Base-by-base conservation (phyloP, 1,140 invertebrate species). In the Hestina assimilis region DNA sequence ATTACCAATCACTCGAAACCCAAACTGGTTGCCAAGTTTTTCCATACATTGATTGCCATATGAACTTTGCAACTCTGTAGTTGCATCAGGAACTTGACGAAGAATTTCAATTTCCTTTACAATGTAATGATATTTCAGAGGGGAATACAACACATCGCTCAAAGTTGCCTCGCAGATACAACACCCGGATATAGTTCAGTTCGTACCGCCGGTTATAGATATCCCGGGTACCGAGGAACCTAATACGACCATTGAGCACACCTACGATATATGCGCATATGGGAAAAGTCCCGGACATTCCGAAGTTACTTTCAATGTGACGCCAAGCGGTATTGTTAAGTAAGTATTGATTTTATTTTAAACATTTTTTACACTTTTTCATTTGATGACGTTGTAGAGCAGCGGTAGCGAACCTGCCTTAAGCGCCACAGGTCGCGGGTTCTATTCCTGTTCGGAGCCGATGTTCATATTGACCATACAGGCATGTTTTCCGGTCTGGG, bases 231-330 rank as follows among this genome's bases (percentile, higher is more conserved):
- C 67, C 0, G 62, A 61, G 1, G 56, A 66, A 0, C 79, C 83
- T 3, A 80, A 82, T 45, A 48, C 65, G 0, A 77, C 66, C 0
- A 70, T 63, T 0, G 53, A 60, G 41, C 52, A 66, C 41, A 78
- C 87, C 17, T 87, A 90, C 66, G 82, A 89, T 31, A 88, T 93
- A 52, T 79, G 78, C 55, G 86, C 92, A 24, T 88, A 89, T 9
- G 92, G 91, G 12, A 76, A 89, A 1, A 88, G 77, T 24, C 90
- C 92, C 4, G 92, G 93, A 50, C 89, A 91, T 57, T 87, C 91
- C 0, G 86, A 90, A 26, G 72, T 93, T 7, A 89, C 80, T 6
- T 87, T 90, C 42, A 91, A 90, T 68, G 87, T 90, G 20, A 90
- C 87, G 1, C 89, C 90, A 1, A 46, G 26, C 15, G 83, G 89